Evolutionary conservation across 2,113 vertebrate species (phyloP), one percentile per base, ranked within the genome.

Genomic region (Eurystomus gularis): DNA sequence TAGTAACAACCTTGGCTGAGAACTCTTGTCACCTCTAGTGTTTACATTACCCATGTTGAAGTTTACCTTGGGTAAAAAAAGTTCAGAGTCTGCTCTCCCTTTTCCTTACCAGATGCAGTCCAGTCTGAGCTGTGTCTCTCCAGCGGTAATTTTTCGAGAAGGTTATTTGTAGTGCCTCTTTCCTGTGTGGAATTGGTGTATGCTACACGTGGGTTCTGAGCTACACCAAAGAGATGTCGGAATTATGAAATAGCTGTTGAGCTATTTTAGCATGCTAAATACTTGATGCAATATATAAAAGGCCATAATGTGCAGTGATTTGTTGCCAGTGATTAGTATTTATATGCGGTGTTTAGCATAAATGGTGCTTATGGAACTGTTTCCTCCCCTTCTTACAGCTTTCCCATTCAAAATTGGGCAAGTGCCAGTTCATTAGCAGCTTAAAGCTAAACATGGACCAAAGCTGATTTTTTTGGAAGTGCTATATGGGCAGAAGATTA

Each of bases 301-400:
- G 92, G 61, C 62, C 33, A 20, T 80, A 92, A 69, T 48, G 58
- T 72, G 71, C 66, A 72, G 85, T 64, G 95, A 94, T 95, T 96
- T 93, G 80, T 91, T 13, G 24, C 58, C 66, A 51, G 49, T 84
- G 82, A 46, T 85, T 93, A 92, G 73, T 87, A 62, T 87, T 95
- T 95, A 61, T 79, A 51, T 87, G 90, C 65, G 70, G 77, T 55
- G 42, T 80, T 97, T 75, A 95, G 37, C 79, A 72, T 86, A 80
- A 90, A 90, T 40, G 29, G 40, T 90, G 71, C 79, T 88, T 82
- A 37, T 52, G 60, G 88, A 88, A 64, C 58, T 61, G 39, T 69
- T 92, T 80, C 40, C 49, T 90, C 66, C 52, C 2, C 0, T 88
- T 82, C 40, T 73, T n/a, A 21, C 58, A 62, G 46, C 25, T 68